Evolutionary conservation across 53 echinoderm and acorn worm genomes (phyloP).

Genomic region (Paracentrotus lividus): DNA sequence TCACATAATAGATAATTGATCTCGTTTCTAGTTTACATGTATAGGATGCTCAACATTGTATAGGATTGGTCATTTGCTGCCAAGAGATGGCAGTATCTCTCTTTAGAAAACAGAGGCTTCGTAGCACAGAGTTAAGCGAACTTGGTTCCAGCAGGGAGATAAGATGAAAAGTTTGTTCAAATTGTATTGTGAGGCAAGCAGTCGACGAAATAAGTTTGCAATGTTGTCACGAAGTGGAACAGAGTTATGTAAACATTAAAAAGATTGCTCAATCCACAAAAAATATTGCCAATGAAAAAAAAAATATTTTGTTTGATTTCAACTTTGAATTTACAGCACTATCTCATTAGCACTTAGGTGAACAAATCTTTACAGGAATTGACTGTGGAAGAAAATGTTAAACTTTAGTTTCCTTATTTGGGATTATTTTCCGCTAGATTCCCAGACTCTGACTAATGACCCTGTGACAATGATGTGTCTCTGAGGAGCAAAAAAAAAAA

Average conservation of each 20-base stretch:
- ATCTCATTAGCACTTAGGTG: background rate
- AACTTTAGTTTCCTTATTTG: constrained; percentile 2
- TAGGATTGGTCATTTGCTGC: background rate
- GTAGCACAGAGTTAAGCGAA: too few relatives aligned
- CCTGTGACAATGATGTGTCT: constrained; percentile 21
- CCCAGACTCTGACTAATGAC: constrained; percentile 36
- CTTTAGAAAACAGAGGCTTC: background rate
- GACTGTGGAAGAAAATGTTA: background rate
- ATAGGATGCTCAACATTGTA: background rate
- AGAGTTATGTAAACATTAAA: too few relatives aligned
- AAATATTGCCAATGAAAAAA: too few relatives aligned
- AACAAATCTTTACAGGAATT: background rate
- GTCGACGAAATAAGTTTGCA: too few relatives aligned
- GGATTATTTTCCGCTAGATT: background rate
- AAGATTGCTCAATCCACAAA: too few relatives aligned
- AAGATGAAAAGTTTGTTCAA: background rate
- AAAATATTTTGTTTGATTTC: too few relatives aligned
- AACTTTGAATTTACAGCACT: background rate
- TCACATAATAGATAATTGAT: background rate
- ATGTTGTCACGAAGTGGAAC: too few relatives aligned
- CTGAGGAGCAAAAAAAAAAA: background rate
- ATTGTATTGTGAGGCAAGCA: too few relatives aligned
- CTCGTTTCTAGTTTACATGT: background rate
- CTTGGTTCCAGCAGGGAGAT: too few relatives aligned
- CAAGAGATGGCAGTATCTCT: background rate